Evolutionary conservation across 2,797 vertebrate genomes (phyloP).

Genomic region (Gallinago stenura): DNA sequence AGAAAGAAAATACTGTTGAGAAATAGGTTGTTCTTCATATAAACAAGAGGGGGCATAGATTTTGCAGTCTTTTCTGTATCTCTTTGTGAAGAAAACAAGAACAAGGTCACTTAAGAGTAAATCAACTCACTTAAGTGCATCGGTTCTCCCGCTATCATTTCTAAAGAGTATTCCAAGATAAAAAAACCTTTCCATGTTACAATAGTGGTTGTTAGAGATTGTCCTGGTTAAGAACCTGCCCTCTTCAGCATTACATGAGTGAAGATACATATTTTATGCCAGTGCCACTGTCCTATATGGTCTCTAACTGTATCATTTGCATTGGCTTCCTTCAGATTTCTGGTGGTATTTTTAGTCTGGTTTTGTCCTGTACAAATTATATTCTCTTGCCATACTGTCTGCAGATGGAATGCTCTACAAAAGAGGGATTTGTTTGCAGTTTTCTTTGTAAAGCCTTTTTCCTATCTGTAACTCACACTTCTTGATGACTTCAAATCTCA

Average conservation of each 20-base stretch:
- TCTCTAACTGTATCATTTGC: background rate
- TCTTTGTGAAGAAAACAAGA: background rate
- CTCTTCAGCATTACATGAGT: background rate
- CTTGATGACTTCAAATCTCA: background rate
- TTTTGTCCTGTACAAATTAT: background rate
- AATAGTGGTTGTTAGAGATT: background rate
- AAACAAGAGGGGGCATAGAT: background rate
- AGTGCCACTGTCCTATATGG: rapidly evolving
- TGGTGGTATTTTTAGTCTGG: background rate
- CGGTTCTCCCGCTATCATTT: background rate
- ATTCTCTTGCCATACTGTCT: background rate
- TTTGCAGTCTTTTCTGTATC: background rate
- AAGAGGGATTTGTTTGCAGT: background rate
- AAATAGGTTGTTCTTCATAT: background rate
- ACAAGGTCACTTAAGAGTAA: background rate
- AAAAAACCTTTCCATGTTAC: background rate
- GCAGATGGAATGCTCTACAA: background rate
- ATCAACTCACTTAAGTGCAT: background rate
- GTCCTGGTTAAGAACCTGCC: background rate
- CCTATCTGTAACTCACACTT: background rate
- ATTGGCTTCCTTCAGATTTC: background rate
- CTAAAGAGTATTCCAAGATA: background rate
- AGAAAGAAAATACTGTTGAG: background rate
- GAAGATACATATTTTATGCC: background rate
- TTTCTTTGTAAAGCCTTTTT: background rate